Base-by-base conservation (phyloP, 2,113 vertebrate species). In the zebrafish (Danio rerio) region DNA sequence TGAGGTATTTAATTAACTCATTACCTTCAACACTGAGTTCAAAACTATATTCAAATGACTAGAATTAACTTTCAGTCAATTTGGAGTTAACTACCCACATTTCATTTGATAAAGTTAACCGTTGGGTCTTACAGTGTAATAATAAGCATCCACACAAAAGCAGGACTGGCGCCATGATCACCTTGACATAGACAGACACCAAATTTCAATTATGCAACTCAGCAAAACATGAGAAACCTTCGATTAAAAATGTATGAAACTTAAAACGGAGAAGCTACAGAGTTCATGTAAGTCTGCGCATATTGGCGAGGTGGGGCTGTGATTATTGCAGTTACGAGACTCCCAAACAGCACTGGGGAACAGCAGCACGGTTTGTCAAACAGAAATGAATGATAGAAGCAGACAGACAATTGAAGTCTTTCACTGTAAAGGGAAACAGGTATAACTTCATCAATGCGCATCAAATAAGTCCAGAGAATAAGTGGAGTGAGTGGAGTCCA, bases 371-470 rank as follows among this genome's bases (percentile, higher is more conserved):
- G 42, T 15, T 73, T 40, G 15, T 72, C 69, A 40, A 53, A 53
- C 40, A 53, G 20, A 20, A 55, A n/a, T 73, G 21, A 73, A 53
- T 56, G 31, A 56, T 56, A 42, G n/a, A 42, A n/a, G 70, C 52
- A 56, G 9, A 56, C 71, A 43, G 52, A 73, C 71, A 56, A 74
- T 56, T 74, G 15, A 56, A 42, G n/a, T n/a, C 5, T 55, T 15
- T 52, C 11, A 15, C 18, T 55, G 13, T 21, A 7, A 72, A 16
- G 9, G 15, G 52, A 74, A 31, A 74, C 52, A 2, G 71, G 3
- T 74, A 74, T 56, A 43, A 56, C 6, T 56, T 43, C 5, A 42
- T 56, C 50, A n/a, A 73, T 73, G 52, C 52, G 56, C 71, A 56
- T 42, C 21, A 56, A 56, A 55, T 73, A 73, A 73, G 42, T 56